Conservation (phyloP, 2,113 vertebrate species). For the Melospiza melodia region DNA sequence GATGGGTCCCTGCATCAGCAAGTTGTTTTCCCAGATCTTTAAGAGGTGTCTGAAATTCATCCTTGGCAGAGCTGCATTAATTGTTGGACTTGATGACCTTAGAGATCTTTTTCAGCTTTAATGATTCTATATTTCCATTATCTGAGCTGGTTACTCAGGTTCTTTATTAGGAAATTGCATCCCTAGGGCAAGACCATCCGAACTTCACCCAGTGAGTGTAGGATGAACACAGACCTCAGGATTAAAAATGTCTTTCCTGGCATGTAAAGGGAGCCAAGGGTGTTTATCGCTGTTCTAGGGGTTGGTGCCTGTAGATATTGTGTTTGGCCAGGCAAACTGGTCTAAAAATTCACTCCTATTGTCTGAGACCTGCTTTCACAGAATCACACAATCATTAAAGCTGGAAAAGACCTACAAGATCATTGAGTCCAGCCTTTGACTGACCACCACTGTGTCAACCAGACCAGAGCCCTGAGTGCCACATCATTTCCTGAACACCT, state of each 20-base stretch:
- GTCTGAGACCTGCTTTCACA: neutral
- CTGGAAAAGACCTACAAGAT: neutral
- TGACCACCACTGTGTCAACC: too few species aligned
- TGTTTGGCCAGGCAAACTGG: neutral
- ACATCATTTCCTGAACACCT: neutral
- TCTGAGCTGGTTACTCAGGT: neutral
- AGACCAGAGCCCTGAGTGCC: neutral
- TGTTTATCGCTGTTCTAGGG: neutral
- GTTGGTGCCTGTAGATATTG: accelerated
- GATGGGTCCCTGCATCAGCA: neutral
- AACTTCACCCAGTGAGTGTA: neutral
- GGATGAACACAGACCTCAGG: neutral
- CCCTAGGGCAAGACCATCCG: neutral
- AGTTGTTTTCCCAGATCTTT: neutral
- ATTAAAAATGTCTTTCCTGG: neutral
- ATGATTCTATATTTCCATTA: neutral
- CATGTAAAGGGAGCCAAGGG: neutral
- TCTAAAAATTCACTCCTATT: neutral
- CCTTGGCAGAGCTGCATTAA: neutral
- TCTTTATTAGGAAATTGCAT: neutral
- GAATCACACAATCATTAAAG: neutral
- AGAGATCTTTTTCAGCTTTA: neutral
- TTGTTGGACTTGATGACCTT: neutral
- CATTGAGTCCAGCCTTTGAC: neutral
- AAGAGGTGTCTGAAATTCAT: neutral